Evolutionary conservation across 2,113 vertebrate genomes (phyloP).

Genomic region (Eurystomus gularis): DNA sequence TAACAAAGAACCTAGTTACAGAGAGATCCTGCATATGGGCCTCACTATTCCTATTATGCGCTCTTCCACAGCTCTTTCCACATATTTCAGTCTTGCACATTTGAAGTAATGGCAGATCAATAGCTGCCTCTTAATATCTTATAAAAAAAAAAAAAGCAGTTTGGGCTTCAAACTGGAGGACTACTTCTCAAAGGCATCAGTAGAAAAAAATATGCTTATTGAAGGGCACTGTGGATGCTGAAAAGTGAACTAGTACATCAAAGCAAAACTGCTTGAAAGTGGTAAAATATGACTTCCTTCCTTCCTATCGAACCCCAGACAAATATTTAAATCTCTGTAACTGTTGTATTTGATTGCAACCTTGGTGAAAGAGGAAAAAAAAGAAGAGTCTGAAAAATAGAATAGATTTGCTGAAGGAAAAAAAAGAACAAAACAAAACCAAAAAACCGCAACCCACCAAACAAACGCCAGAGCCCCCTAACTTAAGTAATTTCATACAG

Average conservation of each 20-base stretch:
- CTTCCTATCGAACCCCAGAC: neutral
- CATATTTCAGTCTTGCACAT: slow-evolving; percentile 13
- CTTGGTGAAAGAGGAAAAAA: neutral
- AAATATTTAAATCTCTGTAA: slow-evolving; percentile 23
- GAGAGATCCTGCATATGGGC: slow-evolving; percentile 31
- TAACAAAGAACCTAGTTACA: slow-evolving; percentile 63
- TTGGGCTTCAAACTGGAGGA: slow-evolving; percentile 45
- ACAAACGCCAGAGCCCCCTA: neutral
- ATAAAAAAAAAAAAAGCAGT: neutral
- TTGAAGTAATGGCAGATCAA: slow-evolving; percentile 65
- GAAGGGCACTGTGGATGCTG: slow-evolving; percentile 43
- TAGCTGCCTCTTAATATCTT: slow-evolving; percentile 39
- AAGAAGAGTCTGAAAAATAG: neutral
- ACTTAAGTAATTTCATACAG: neutral
- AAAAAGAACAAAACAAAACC: fast-evolving
- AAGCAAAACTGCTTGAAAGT: slow-evolving; percentile 41
- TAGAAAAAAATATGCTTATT: slow-evolving; percentile 56
- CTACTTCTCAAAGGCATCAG: slow-evolving; percentile 54
- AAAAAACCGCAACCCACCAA: neutral
- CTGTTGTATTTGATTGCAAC: neutral
- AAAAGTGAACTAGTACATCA: slow-evolving; percentile 45
- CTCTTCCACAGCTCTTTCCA: slow-evolving; percentile 15
- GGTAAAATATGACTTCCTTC: slow-evolving; percentile 33
- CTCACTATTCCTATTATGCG: slow-evolving; percentile 27
- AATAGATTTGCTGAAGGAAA: neutral